phyloP scores from a whole-genome alignment of 2,797 vertebrate species.

The Selene dorsalis region DNA sequence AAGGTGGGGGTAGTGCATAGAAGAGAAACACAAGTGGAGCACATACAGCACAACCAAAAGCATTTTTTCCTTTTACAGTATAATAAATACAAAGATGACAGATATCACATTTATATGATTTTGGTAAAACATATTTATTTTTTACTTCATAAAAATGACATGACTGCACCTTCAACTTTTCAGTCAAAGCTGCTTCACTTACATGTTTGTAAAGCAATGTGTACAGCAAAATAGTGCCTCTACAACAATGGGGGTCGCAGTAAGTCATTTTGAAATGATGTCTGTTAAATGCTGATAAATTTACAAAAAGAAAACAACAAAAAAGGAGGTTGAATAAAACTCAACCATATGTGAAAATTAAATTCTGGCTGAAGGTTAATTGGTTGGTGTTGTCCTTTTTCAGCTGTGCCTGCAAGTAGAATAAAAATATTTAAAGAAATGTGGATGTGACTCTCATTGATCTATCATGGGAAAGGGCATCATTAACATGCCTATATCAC shows the following conservation, averaged over 20 bases:
- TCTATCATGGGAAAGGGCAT: conserved; percentile 16
- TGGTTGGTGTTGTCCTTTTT: conserved; percentile 36
- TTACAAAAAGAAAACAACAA: neutral
- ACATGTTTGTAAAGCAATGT: conserved; percentile 55
- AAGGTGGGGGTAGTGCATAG: neutral
- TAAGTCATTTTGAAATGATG: conserved; percentile 38
- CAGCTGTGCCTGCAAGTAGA: conserved; percentile 9
- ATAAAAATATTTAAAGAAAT: conserved; percentile 3
- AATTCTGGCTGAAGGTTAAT: conserved; percentile 27
- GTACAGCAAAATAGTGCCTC: conserved; percentile 63
- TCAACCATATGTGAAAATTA: conserved; percentile 70
- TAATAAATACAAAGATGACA: conserved; percentile 16
- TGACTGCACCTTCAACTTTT: conserved; percentile 32
- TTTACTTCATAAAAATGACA: conserved; percentile 69
- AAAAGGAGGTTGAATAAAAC: conserved; percentile 80
- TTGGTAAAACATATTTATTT: conserved; percentile 77
- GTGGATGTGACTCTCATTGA: neutral
- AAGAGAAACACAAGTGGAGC: neutral
- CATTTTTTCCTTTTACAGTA: neutral
- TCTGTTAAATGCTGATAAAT: conserved; percentile 42
- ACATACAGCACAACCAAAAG: neutral
- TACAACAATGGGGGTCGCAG: conserved; percentile 37
- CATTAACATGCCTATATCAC: conserved; percentile 40
- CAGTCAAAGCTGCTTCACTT: conserved; percentile 57
- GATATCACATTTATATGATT: conserved; percentile 13